phyloP scores from a whole-genome alignment of 2,113 vertebrate species.

The Dicerorhinus sumatrensis region DNA sequence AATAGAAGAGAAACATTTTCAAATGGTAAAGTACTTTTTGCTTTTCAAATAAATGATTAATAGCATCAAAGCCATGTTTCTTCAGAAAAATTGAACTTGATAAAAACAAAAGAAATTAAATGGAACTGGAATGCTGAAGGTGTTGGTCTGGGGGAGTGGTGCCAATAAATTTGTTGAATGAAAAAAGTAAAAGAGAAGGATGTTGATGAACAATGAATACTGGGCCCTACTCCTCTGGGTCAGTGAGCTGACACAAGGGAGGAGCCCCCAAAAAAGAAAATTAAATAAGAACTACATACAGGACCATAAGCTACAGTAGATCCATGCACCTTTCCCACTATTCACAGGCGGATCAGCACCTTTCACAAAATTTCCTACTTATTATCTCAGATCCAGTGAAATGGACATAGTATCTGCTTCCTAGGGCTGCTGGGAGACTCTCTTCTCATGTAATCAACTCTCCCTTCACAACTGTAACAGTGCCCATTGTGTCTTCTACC shows the following conservation, averaged over 20 bases:
- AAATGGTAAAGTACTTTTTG: not conserved
- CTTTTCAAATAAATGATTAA: not conserved
- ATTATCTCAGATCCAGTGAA: not conserved
- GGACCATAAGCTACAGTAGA: not conserved
- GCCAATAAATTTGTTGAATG: not conserved
- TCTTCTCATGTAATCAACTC: slow-evolving; percentile 77
- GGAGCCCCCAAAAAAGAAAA: not conserved
- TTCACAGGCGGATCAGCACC: not conserved
- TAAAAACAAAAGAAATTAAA: not conserved
- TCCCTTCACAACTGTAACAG: slow-evolving; percentile 70
- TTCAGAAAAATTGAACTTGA: not conserved
- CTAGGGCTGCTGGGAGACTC: slow-evolving; percentile 64
- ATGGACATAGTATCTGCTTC: not conserved
- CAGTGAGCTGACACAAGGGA: not conserved
- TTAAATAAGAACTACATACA: not conserved
- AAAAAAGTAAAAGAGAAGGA: not conserved
- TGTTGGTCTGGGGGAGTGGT: too few relatives aligned
- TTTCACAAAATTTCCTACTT: not conserved
- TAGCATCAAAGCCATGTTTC: not conserved
- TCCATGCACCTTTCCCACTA: not conserved
- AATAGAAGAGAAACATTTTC: not conserved
- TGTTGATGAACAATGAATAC: too few relatives aligned
- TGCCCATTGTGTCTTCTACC: not conserved
- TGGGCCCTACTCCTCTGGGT: too few relatives aligned
- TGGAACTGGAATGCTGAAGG: fast-evolving